These are phyloP conservation scores for Neomorphus geoffroyi DNA, from an alignment of 2,797 vertebrate genomes.

Conservation along the genomic window DNA sequence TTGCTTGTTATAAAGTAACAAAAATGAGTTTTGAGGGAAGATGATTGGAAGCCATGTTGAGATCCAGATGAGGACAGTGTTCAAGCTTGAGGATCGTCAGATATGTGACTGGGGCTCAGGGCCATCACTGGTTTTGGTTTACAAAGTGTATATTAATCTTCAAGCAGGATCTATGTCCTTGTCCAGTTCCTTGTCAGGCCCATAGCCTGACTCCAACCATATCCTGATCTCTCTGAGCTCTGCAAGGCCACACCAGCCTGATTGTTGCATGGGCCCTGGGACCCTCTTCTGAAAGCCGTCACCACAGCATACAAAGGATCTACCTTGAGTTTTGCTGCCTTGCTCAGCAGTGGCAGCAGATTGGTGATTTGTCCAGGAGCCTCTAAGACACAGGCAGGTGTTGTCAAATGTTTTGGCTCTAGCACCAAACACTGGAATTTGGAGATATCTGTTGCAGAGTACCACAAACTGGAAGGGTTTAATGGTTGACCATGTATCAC, in stretches of 20 bases:
- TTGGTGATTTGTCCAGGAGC: neutral
- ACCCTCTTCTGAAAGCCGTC: neutral
- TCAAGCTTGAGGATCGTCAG: accelerated
- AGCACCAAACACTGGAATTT: neutral
- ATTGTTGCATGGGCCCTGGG: neutral
- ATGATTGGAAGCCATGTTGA: neutral
- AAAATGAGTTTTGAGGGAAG: neutral
- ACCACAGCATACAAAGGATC: accelerated
- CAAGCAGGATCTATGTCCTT: accelerated
- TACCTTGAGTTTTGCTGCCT: neutral
- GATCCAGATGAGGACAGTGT: neutral
- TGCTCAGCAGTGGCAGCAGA: neutral
- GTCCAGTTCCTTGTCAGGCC: accelerated
- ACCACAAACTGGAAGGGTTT: neutral
- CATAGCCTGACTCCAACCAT: accelerated
- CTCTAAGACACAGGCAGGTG: neutral
- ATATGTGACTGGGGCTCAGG: neutral
- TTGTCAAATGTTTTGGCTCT: neutral
- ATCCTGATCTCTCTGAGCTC: neutral
- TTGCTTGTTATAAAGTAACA: neutral
- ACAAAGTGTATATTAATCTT: neutral
- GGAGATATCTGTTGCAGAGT: neutral
- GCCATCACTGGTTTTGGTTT: neutral
- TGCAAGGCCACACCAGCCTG: accelerated
- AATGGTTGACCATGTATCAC: accelerated